Conservation (phyloP, 2,888 invertebrate genomes). For the Ectobius pallidus region DNA sequence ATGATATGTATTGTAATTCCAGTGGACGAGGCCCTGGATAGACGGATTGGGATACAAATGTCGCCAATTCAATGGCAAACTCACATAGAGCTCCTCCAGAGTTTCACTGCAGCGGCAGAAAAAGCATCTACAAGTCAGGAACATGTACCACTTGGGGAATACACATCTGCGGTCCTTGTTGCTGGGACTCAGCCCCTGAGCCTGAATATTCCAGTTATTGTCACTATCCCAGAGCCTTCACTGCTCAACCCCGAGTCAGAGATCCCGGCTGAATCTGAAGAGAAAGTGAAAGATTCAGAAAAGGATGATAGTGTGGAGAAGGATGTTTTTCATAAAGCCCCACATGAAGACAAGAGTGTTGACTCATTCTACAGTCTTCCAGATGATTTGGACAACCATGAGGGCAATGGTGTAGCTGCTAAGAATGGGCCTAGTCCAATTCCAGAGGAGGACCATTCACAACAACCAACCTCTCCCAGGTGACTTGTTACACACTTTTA, state of each 20-base stretch:
- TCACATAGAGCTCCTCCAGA: conserved; percentile 49
- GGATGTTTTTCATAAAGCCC: background rate
- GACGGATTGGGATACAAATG: conserved; percentile 36
- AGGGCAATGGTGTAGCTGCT: background rate
- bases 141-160: conserved; percentile 19
- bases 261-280: background rate
- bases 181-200: conserved; percentile 22
- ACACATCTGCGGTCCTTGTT: conserved; percentile 32
- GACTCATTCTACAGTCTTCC: conserved; percentile 33
- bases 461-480: conserved; percentile 1
- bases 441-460: conserved; percentile 6
- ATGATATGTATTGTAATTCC: too few relatives aligned
- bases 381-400: background rate
- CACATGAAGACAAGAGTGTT: conserved; percentile 14
- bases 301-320: background rate
- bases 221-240: conserved; percentile 14
- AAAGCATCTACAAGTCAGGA: conserved; percentile 38
- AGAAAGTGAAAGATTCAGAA: too few relatives aligned
- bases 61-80: conserved; percentile 51
- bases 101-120: conserved; percentile 44
- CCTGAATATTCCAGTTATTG: conserved; percentile 8
- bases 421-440: conserved; percentile 13
- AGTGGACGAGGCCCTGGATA: background rate
- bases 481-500: too few relatives aligned
- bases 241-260: background rate